Evolutionary conservation across 2,888 invertebrate genomes (phyloP).

Genomic region (Lumbricus terrestris): DNA sequence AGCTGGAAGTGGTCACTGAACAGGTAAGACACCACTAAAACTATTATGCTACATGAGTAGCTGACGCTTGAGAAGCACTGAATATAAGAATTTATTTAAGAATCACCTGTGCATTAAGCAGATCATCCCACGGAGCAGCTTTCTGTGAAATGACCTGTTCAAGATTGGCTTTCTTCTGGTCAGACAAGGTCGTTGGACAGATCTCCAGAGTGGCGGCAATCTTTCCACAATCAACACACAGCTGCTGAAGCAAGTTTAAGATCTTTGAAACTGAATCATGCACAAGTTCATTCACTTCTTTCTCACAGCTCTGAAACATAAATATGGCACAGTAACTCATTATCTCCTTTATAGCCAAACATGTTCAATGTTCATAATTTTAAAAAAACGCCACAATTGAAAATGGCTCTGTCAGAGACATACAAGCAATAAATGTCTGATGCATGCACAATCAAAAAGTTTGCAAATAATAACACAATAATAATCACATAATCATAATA

Average conservation of each 20-base stretch:
- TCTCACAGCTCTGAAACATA: conserved; percentile 10
- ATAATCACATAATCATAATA: no score
- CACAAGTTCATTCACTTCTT: neutral
- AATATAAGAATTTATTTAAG: no score
- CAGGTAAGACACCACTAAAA: neutral
- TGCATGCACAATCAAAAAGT: neutral
- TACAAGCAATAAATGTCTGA: neutral
- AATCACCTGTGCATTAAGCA: conserved; percentile 6
- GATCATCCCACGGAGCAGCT: neutral
- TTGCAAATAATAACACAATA: neutral
- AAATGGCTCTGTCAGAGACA: neutral
- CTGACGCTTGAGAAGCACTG: no score
- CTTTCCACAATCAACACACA: conserved; percentile 13
- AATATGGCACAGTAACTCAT: neutral
- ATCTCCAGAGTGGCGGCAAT: neutral
- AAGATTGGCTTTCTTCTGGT: neutral
- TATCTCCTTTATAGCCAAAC: neutral
- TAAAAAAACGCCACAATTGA: neutral
- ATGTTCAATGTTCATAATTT: neutral
- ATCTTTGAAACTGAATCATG: conserved; percentile 6
- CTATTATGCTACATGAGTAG: neutral
- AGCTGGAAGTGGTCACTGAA: neutral
- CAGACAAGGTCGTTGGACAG: neutral
- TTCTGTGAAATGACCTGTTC: conserved; percentile 6
- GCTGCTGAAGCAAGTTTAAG: neutral